Percentiles rank a stretch among this genome's conserved stretches.
Conservation (phyloP, 2,888 invertebrate species). For the Thera britannica region DNA sequence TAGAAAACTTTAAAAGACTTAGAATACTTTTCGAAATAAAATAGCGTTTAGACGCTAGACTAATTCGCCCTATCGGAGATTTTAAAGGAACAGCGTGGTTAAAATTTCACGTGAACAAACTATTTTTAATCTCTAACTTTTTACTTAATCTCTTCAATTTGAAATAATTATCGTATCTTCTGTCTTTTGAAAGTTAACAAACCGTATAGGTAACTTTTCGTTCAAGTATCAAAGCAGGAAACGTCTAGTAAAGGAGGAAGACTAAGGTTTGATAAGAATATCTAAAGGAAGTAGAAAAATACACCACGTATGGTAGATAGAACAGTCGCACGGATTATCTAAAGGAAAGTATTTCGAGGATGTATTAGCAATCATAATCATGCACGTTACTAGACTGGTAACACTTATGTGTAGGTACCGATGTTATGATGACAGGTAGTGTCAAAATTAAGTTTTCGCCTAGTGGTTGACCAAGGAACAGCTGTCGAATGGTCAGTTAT, state of each 20-base stretch:
- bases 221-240: conserved; percentile 4
- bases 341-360: conserved; percentile 34
- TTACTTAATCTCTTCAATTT: conserved; percentile 13
- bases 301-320: conserved; percentile 35
- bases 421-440: background rate
- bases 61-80: conserved; percentile 61
- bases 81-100: conserved; percentile 60
- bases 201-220: background rate
- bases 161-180: background rate
- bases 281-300: conserved; percentile 31
- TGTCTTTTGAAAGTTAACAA: conserved; percentile 6
- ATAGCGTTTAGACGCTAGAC: conserved; percentile 66
- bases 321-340: conserved; percentile 25
- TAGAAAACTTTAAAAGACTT: conserved; percentile 69
- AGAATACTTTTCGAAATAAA: conserved; percentile 61
- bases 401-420: background rate
- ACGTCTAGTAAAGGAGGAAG: background rate
- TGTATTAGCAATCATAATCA: conserved; percentile 26
- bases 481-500: too few species aligned
- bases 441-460: background rate
- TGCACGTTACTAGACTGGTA: background rate
- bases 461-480: background rate
- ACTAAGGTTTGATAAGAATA: conserved; percentile 9
- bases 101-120: conserved; percentile 20
- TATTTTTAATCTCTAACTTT: conserved; percentile 14